Percentiles rank a stretch among this genome's conserved stretches.
Evolutionary conservation across 2,113 vertebrate species (phyloP).

Genomic region (Lophius piscatorius): DNA sequence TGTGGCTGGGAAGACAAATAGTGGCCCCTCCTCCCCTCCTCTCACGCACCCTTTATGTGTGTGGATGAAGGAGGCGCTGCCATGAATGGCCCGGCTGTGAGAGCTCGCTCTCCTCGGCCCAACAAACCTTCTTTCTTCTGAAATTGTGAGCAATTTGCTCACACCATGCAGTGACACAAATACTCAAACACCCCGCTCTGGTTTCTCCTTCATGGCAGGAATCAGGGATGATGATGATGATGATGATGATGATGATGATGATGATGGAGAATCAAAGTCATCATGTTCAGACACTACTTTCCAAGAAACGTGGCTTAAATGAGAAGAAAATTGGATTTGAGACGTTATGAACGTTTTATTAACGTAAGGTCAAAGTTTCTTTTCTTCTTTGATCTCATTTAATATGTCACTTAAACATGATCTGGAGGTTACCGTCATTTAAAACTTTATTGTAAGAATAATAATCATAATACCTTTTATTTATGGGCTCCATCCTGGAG

Average conservation of each 20-base stretch:
- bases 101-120: constrained; percentile 72
- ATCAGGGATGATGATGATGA: constrained; percentile 25
- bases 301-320: constrained; percentile 33
- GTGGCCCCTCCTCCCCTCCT: constrained; percentile 30
- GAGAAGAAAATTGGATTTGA: no score
- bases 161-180: constrained; percentile 65
- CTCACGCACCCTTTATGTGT: constrained; percentile 74
- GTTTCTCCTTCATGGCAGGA: constrained; percentile 59
- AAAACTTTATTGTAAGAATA: no score
- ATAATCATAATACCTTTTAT: no score
- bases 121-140: constrained; percentile 75
- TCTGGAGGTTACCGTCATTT: no score
- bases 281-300: constrained; percentile 47
- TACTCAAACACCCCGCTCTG: constrained; percentile 43
- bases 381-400: no score
- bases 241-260: no score
- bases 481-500: no score
- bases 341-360: no score
- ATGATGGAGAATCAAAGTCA: constrained; percentile 56
- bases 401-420: no score
- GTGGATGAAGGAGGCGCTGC: constrained; percentile 74
- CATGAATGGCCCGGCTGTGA: constrained; percentile 80
- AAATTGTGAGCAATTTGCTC: constrained; percentile 81
- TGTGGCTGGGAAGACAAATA: constrained; percentile 82
- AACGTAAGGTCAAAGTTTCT: no score